Conservation (phyloP, 2,113 vertebrate species). For the Calcarius ornatus region DNA sequence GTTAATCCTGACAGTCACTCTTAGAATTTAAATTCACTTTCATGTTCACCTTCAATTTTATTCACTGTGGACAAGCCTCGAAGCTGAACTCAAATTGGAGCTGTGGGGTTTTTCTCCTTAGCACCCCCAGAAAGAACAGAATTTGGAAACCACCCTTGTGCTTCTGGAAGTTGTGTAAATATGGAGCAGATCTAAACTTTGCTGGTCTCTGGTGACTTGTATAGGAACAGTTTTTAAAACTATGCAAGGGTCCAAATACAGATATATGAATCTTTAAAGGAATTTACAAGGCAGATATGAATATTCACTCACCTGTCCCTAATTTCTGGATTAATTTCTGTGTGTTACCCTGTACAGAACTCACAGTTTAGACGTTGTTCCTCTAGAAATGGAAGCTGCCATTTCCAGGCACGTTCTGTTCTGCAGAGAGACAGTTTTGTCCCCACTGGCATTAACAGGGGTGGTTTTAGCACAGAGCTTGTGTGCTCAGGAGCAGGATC, state of each 20-base stretch:
- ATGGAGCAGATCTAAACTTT: neutral
- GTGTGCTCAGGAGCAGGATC: neutral
- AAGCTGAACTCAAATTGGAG: neutral
- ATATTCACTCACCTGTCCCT: neutral
- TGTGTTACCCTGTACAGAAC: neutral
- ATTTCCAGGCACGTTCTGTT: neutral
- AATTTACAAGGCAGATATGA: neutral
- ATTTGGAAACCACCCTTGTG: neutral
- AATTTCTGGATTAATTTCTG: neutral
- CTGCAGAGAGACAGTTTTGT: neutral
- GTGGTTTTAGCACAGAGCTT: neutral
- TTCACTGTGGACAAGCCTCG: accelerated
- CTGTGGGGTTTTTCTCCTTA: neutral
- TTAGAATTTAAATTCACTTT: neutral
- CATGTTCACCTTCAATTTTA: neutral
- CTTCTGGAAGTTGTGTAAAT: neutral
- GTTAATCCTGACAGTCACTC: neutral
- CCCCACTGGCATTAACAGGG: neutral
- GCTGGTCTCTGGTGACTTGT: neutral
- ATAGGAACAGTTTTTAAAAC: neutral
- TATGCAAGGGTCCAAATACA: neutral
- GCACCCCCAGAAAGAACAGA: neutral
- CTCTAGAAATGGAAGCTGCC: neutral
- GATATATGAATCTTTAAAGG: neutral
- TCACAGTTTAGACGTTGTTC: neutral